phyloP scores from a whole-genome alignment of 2,113 vertebrate species.

The Odocoileus virginianus region DNA sequence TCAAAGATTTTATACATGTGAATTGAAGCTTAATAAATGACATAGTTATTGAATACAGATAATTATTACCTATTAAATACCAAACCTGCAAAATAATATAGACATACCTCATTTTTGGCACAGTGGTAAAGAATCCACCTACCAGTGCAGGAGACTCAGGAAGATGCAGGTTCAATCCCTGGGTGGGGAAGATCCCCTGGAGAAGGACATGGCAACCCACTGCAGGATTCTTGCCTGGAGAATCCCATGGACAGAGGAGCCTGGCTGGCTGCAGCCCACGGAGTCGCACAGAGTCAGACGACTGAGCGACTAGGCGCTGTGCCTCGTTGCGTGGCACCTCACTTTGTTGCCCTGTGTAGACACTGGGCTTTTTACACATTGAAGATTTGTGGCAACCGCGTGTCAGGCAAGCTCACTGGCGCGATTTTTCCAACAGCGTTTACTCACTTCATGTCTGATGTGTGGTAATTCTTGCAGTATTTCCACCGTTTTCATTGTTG shows the following conservation, averaged over 20 bases:
- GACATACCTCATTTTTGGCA: not conserved
- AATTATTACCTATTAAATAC: not conserved
- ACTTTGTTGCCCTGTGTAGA: not conserved
- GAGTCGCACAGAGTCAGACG: not conserved
- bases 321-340: not conserved
- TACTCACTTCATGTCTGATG: not conserved
- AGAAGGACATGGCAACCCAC: not conserved
- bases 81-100: not conserved
- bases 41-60: not conserved
- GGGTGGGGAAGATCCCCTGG: not conserved
- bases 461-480: not conserved
- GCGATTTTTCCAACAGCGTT: not conserved
- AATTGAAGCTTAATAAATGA: not conserved
- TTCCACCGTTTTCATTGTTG: not conserved
- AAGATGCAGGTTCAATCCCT: not conserved
- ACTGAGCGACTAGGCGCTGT: not conserved
- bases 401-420: not conserved
- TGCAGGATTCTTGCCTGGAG: not conserved
- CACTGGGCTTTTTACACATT: not conserved
- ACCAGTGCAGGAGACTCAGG: not conserved
- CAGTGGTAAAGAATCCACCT: not conserved
- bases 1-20: not conserved
- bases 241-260: not conserved
- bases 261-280: not conserved
- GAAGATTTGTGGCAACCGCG: accelerated